Evolutionary conservation across 2,113 vertebrate species (phyloP), one percentile per base, ranked within the genome.

Genomic region (Symphodus melops): DNA sequence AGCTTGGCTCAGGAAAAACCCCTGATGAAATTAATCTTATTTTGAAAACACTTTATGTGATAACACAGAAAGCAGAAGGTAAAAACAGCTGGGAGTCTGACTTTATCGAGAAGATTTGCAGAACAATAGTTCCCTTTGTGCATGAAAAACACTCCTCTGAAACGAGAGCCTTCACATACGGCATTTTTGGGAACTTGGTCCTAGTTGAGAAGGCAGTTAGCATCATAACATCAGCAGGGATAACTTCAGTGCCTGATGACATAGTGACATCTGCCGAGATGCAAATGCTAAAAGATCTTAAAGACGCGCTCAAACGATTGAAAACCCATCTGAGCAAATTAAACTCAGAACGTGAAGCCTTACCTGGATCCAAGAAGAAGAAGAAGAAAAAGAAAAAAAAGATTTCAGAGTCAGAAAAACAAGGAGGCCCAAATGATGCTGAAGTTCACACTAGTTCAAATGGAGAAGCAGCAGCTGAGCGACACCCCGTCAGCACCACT

Each of bases 51-150:
- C 67, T 93, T 0, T 85, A 75, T 76, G 72, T 88, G 19, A 75
- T 83, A 55, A 79, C 85, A 53, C 83, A 91, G 52, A 93, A 91
- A 82, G 68, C 63, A n/a, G 84, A 73, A 16, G 51, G 16, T 3
- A 62, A 6, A 63, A 11, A 55, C 19, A 36, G 2, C 23, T 90
- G 87, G 77, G 44, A 83, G 23, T 3, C 5, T 1, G 28, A 0
- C 28, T 58, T 90, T 20, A 23, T 65, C 39, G 7, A 79, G 48
- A 69, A 68, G 2, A 17, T 92, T 25, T 86, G 88, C 58, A 77
- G n/a, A 67, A 13, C 13, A n/a, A 14, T 90, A 8, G 1, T n/a
- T 49, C 70, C 54, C 21, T 79, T 91, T 80, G 55, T 59, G 3
- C 8, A 44, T 0, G 9, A 77, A 0, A 0, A 20, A 0, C 9